A percentile compares a stretch with the other conserved stretches of the same genome.
phyloP scores from a whole-genome alignment of 2,797 vertebrate species.

The Malurus splendens region DNA sequence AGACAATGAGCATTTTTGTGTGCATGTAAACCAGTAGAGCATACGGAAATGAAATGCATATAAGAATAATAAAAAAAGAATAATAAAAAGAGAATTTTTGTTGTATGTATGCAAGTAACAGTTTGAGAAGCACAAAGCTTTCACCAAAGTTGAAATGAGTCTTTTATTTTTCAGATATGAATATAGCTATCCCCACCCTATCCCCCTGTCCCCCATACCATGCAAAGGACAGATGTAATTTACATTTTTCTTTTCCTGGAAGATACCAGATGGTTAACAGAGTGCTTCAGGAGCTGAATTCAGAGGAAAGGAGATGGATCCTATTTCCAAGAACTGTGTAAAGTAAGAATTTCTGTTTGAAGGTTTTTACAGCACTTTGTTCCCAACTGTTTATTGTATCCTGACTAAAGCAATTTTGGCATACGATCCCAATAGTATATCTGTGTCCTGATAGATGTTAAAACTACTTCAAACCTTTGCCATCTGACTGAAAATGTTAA shows the following conservation, averaged over 20 bases:
- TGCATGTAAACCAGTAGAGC: not conserved
- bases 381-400: not conserved
- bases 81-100: not conserved
- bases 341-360: not conserved
- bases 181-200: not conserved
- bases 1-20: not conserved
- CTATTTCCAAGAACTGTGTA: not conserved
- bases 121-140: not conserved
- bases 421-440: not conserved
- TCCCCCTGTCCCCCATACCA: not conserved
- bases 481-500: not conserved
- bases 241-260: conserved; percentile 18
- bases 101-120: not conserved
- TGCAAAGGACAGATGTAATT: not conserved
- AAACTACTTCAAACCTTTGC: not conserved
- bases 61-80: not conserved
- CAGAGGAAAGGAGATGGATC: not conserved
- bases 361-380: not conserved
- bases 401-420: not conserved
- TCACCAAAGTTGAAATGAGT: not conserved
- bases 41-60: not conserved
- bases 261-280: conserved; percentile 36
- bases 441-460: not conserved
- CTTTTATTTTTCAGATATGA: not conserved
- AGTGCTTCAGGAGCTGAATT: not conserved